Evolutionary conservation across 2,113 vertebrate species (phyloP), one percentile per base, ranked within the genome.

Genomic region (Cyanoramphus novaezelandiae): DNA sequence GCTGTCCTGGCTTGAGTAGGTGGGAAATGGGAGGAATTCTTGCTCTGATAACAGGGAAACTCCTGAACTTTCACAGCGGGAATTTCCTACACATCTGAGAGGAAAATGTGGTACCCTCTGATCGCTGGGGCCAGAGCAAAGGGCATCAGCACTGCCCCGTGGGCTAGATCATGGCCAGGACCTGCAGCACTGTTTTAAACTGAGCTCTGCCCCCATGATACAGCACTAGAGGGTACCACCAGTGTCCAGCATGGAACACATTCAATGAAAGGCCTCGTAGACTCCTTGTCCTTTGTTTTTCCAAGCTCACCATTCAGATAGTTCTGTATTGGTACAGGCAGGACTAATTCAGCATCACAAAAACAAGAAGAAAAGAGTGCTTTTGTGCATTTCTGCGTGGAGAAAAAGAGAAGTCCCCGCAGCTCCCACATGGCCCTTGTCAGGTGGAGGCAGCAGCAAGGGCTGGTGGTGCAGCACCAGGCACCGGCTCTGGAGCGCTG

Each of bases 131-230:
- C 46, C 24, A 24, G 33, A 41, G 72, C 17, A 41, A 37, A 75
- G 68, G 55, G 29, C 47, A 52, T 3, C 1, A 1, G 57, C 72
- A 10, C 21, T 10, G 21, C 57, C n/a, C 15, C 9, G 2, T 24
- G 19, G 55, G 55, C 55, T n/a, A 57, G 33, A 7, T 47, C 21
- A 24, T 7, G 13, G 59, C 1, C 0, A 85, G 24, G 75, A 64
- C 52, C 65, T 55, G 29, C 59, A 24, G 6, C 31, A 0, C 23
- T 21, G 23, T 10, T 65, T 71, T 44, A 13, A 43, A 23, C 23
- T 0, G 0, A 77, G 71, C 35, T 62, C 52, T 72, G 17, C 16
- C 17, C 24, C 31, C 5, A 1, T 4, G 9, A 20, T 4, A 2
- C 2, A 46, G 31, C 50, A 35, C 63, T 35, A 21, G 31, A 67